phyloP scores from a whole-genome alignment of 1,140 invertebrate species.

The Pygmarrhopalites habei region DNA sequence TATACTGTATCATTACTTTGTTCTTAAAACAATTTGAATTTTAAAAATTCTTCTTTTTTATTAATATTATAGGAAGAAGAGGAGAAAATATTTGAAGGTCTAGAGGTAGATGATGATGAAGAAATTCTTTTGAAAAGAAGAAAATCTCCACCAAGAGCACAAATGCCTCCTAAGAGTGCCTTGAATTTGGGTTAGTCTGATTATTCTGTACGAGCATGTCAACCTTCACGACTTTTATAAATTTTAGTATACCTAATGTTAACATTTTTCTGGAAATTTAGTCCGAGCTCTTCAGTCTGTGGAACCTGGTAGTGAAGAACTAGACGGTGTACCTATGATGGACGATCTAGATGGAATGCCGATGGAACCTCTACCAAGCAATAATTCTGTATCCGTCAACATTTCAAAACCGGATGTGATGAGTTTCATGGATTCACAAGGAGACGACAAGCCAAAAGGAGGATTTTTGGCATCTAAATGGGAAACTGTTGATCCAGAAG shows the following conservation, averaged over 20 bases:
- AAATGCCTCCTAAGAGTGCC: slow-evolving; percentile 36
- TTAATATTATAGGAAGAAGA: slow-evolving; percentile 39
- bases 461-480: slow-evolving; percentile 81
- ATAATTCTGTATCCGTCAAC: slow-evolving; percentile 14
- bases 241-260: too few relatives aligned
- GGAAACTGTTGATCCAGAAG: slow-evolving; percentile 87
- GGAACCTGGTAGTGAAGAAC: slow-evolving; percentile 48
- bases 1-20: too few relatives aligned
- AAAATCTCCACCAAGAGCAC: slow-evolving; percentile 34
- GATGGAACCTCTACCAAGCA: slow-evolving; percentile 46
- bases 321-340: slow-evolving; percentile 72
- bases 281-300: slow-evolving; percentile 30
- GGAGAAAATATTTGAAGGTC: slow-evolving; percentile 32
- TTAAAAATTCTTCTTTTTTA: too few relatives aligned
- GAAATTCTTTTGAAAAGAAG: slow-evolving; percentile 22
- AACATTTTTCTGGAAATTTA: too few relatives aligned
- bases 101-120: slow-evolving; percentile 28
- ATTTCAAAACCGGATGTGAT: slow-evolving; percentile 40
- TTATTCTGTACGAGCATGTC: too few relatives aligned
- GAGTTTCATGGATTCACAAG: slow-evolving; percentile 32
- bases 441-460: slow-evolving; percentile 27
- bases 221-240: too few relatives aligned
- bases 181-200: too few relatives aligned
- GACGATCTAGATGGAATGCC: slow-evolving; percentile 81
- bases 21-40: too few relatives aligned